phyloP scores from a whole-genome alignment of 37 sponge, comb jelly and placozoan genomes.

The Petrosia ficiformis region DNA sequence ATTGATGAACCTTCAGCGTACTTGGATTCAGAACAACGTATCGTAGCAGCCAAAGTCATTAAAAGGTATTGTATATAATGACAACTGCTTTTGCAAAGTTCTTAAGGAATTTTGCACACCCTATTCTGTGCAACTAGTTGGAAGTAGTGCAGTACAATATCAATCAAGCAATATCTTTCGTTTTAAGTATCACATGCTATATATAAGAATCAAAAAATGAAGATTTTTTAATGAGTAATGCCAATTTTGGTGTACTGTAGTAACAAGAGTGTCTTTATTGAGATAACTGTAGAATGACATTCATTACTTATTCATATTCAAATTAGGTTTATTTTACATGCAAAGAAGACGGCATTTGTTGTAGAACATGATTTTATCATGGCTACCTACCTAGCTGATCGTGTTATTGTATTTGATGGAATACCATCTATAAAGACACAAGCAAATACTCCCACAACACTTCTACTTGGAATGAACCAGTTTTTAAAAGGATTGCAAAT shows the following conservation, averaged over 20 bases:
- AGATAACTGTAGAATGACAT: too few species aligned
- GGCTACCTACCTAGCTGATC: conserved; percentile 98
- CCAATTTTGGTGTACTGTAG: too few species aligned
- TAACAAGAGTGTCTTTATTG: too few species aligned
- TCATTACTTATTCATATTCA: too few species aligned
- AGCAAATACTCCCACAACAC: conserved; percentile 82
- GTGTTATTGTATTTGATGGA: conserved; percentile 97
- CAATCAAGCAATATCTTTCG: neutral
- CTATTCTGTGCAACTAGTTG: neutral
- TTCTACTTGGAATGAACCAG: conserved; percentile 94
- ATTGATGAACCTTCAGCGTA: conserved; percentile 99
- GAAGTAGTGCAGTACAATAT: neutral
- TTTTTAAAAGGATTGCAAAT: conserved; percentile 89
- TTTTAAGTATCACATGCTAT: neutral
- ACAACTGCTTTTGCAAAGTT: neutral
- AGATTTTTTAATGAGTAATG: too few species aligned
- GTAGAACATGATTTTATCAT: conserved; percentile 99
- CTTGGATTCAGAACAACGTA: conserved; percentile 97
- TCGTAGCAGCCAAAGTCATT: conserved; percentile 95
- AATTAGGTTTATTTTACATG: conserved; percentile 93
- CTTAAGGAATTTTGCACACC: neutral
- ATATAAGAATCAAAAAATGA: too few species aligned
- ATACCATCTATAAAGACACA: conserved; percentile 78
- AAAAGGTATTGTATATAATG: conserved; percentile 53
- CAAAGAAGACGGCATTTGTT: conserved; percentile 99